Conservation (phyloP, 1,140 invertebrate species). For the Microplitis demolitor region DNA sequence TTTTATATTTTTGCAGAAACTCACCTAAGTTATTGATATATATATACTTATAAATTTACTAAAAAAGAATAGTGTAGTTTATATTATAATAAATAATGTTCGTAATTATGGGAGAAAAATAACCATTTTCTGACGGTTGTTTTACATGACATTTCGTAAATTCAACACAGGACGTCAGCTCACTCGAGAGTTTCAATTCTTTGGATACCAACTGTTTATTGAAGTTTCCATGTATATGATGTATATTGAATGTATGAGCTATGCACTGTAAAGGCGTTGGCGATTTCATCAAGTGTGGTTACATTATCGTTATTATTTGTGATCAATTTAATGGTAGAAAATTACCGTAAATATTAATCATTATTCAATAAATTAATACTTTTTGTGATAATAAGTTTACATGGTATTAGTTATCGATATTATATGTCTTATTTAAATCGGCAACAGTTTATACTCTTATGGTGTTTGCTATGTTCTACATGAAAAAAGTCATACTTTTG, state of each 20-base stretch:
- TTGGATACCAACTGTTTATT: slow-evolving; percentile 15
- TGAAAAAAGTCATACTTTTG: too few relatives aligned
- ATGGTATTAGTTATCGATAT: too few relatives aligned
- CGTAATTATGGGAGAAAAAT: not conserved
- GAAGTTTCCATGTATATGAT: slow-evolving; percentile 9
- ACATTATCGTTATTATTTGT: slow-evolving; percentile 36
- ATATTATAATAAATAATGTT: too few relatives aligned
- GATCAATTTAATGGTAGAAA: slow-evolving; percentile 16
- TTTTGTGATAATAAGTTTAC: too few relatives aligned
- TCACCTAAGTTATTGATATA: too few relatives aligned
- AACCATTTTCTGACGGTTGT: slow-evolving; percentile 1
- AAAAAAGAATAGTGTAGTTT: too few relatives aligned
- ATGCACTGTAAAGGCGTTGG: slow-evolving; percentile 57
- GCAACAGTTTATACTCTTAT: too few relatives aligned
- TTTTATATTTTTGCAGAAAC: too few relatives aligned
- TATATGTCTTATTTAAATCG: too few relatives aligned
- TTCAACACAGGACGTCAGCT: slow-evolving; percentile 12
- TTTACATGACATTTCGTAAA: not conserved
- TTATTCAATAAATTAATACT: not conserved
- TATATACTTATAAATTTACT: too few relatives aligned
- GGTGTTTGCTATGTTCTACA: too few relatives aligned
- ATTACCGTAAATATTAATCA: not conserved
- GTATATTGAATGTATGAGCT: slow-evolving; percentile 42
- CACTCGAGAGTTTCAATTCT: not conserved
- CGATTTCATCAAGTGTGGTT: slow-evolving; percentile 44